Evolutionary conservation across 2,113 vertebrate species (phyloP), one percentile per base, ranked within the genome.

Genomic region (Laterallus jamaicensis): DNA sequence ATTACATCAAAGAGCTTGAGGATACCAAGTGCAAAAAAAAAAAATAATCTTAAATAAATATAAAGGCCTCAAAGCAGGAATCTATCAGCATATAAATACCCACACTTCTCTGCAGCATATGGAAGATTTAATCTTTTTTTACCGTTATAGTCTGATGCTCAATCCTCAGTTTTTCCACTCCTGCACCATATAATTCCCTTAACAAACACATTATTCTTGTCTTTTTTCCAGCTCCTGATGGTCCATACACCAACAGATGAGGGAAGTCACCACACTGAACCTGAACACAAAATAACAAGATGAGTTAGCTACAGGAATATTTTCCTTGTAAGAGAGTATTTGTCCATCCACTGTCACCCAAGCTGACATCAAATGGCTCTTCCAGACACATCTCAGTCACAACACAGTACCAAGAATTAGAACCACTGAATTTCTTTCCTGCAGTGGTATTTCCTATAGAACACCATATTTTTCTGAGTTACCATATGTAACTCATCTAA

Each of bases 141-240:
- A 99, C 99, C 95, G 99, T 99, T 68, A 99, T 98, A 31, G 98
- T 98, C 92, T 99, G 99, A 97, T 99, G 99, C 87, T 99, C 99
- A 70, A 99, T 99, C 71, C 99, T 98, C 26, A 99, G 98, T 64
- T 99, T 99, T 96, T 99, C 99, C 70, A 99, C 99, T 39, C 99
- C 99, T 5, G 98, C 92, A 47, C 99, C 99, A 49, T 99, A 99
- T 63, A 99, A 97, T 73, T 99, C 99, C 82, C 98, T 97, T 71
- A 99, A 96, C 77, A 99, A 95, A 97, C 99, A 99, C 99, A 99
- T 99, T 92, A 99, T 99, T 92, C 99, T 98, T 7, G 99, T 99
- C 98, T 99, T 99, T 97, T 99, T 99, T 50, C 99, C 99, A 32
- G 99, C 99, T 28, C 99, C 99, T 9, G 99, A 99, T 0, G 99